A percentile compares a stretch with the other conserved stretches of the same genome.
These are phyloP conservation scores for Stenchaetothrips biformis DNA, from an alignment of 2,888 invertebrate species.

Conservation along the genomic window DNA sequence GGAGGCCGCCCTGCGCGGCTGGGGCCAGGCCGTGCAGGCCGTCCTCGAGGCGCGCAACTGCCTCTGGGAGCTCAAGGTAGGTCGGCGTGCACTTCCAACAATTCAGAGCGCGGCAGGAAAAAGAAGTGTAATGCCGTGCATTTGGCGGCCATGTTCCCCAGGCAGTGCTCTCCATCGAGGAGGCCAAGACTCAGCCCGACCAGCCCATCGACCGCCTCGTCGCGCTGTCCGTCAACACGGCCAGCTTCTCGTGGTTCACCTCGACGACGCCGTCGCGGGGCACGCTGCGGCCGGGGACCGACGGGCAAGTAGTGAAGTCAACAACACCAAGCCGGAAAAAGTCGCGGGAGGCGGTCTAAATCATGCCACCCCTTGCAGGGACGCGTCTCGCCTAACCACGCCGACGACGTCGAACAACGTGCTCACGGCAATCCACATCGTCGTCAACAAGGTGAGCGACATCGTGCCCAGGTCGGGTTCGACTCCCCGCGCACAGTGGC, in stretches of 20 bases:
- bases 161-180: conserved; percentile 47
- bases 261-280: no score
- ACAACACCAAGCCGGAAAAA: no score
- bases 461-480: neutral
- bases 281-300: no score
- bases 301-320: neutral
- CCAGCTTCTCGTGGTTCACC: conserved; percentile 47
- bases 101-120: neutral
- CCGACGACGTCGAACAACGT: neutral
- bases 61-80: conserved; percentile 29
- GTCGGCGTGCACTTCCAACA: neutral
- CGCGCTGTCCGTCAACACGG: conserved; percentile 49
- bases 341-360: no score
- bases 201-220: conserved; percentile 47
- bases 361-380: neutral
- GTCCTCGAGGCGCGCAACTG: conserved; percentile 15
- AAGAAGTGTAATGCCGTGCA: conserved; percentile 20
- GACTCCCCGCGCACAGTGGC: no score
- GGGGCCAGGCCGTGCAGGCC: conserved; percentile 26
- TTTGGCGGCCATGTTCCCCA: conserved; percentile 38
- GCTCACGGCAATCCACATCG: conserved; percentile 38
- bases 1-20: conserved; percentile 29
- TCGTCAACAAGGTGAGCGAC: conserved; percentile 38
- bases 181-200: conserved; percentile 45
- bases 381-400: neutral